Percentiles rank a stretch among this genome's conserved stretches.
phyloP scores from a whole-genome alignment of 2,888 invertebrate genomes.

The Herminia tarsipennalis region DNA sequence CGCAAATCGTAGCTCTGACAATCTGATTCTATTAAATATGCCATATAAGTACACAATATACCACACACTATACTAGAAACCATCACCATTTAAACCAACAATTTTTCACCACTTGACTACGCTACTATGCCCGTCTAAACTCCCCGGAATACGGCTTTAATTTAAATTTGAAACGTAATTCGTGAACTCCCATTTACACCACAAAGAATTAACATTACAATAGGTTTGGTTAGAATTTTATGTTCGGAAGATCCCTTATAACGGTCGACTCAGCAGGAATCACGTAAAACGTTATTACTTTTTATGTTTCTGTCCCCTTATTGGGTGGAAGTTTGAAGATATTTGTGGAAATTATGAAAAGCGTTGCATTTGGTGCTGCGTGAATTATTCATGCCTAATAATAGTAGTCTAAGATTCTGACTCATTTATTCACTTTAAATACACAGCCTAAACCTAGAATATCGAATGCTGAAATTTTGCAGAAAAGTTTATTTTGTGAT shows the following conservation, averaged over 20 bases:
- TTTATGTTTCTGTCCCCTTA: conserved; percentile 42
- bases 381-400: too few species aligned
- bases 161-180: conserved; percentile 57
- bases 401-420: too few species aligned
- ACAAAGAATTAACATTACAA: conserved; percentile 60
- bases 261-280: conserved; percentile 26
- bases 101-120: background rate
- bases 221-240: conserved; percentile 56
- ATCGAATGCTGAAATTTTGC: too few species aligned
- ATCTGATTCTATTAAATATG: too few species aligned
- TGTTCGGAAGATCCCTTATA: conserved; percentile 46
- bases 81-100: too few species aligned
- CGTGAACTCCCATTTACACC: conserved; percentile 57
- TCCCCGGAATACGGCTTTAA: conserved; percentile 29
- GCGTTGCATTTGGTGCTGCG: too few species aligned
- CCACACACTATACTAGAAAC: too few species aligned
- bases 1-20: too few species aligned
- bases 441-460: too few species aligned
- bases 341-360: background rate
- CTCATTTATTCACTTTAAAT: too few species aligned
- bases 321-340: conserved; percentile 12
- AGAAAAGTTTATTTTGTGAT: too few species aligned
- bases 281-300: conserved; percentile 42
- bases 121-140: conserved; percentile 13
- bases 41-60: too few species aligned